phyloP scores from a whole-genome alignment of 1,140 invertebrate genomes.

The Drosophila neocordata region DNA sequence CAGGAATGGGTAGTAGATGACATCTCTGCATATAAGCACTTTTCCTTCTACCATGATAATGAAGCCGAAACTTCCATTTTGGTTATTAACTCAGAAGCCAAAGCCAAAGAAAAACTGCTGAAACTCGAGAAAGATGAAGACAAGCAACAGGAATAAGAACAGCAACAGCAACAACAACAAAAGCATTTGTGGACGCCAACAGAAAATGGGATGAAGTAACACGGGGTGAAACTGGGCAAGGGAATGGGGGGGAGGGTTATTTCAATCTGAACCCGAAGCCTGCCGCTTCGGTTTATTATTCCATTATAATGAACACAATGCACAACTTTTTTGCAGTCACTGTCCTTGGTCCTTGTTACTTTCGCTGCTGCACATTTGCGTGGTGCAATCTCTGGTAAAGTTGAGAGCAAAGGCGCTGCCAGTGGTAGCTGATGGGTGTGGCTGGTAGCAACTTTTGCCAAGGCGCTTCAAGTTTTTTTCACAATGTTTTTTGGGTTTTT shows the following conservation, averaged over 20 bases:
- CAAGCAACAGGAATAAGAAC: constrained; percentile 30
- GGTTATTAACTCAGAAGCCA: constrained; percentile 30
- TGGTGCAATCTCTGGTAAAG: constrained; percentile 62
- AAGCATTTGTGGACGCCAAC: not conserved
- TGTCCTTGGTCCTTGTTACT: constrained; percentile 59
- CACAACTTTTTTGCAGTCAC: constrained; percentile 57
- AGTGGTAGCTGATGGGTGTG: constrained; percentile 18
- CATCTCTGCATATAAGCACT: constrained; percentile 15
- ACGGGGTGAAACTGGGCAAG: too few relatives aligned
- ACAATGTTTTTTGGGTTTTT: constrained; percentile 33
- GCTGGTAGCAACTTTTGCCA: constrained; percentile 53
- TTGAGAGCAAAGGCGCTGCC: constrained; percentile 11
- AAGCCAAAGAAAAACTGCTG: constrained; percentile 35
- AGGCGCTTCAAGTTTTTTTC: constrained; percentile 66
- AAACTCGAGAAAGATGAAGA: constrained; percentile 34
- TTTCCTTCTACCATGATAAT: constrained; percentile 33
- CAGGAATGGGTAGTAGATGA: constrained; percentile 4
- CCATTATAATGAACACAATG: constrained; percentile 80
- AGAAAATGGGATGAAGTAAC: not conserved
- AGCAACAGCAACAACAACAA: constrained; percentile 17
- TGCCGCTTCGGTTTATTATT: constrained; percentile 72
- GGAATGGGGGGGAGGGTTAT: not conserved
- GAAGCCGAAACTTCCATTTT: constrained; percentile 46
- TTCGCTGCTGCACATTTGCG: constrained; percentile 68
- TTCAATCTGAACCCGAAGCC: constrained; percentile 39